Conservation (phyloP, 2,797 vertebrate genomes). For the Sphenodon punctatus region DNA sequence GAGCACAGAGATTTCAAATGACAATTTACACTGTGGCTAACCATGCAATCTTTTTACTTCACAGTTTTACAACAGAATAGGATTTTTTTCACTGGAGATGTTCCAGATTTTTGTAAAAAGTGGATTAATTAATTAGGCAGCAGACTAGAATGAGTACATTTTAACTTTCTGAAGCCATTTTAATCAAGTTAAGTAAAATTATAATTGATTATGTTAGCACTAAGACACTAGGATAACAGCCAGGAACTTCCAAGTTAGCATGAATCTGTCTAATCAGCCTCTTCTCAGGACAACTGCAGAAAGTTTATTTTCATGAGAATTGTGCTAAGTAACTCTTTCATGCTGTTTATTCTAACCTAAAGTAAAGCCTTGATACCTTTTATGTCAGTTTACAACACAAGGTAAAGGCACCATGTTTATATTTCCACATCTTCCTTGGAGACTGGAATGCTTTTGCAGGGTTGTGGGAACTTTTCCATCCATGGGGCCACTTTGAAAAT, state of each 20-base stretch:
- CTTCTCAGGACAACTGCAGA: not conserved
- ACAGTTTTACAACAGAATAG: not conserved
- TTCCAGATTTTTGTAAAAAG: not conserved
- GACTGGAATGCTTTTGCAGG: too few species aligned
- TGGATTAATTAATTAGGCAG: constrained; percentile 1
- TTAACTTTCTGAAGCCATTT: not conserved
- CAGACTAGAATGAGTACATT: not conserved
- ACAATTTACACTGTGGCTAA: not conserved
- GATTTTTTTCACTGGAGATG: not conserved
- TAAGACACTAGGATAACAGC: not conserved
- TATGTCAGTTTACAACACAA: not conserved
- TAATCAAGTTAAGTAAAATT: constrained; percentile 19
- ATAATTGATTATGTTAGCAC: not conserved
- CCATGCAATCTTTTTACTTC: not conserved
- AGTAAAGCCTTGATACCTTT: not conserved
- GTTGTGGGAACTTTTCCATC: too few species aligned
- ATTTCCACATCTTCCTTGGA: not conserved
- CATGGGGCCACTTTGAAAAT: too few species aligned
- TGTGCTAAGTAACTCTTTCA: not conserved
- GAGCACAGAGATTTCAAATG: too few species aligned
- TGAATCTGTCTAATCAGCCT: not conserved
- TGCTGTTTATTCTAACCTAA: not conserved
- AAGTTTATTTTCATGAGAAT: not conserved
- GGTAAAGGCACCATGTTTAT: not conserved
- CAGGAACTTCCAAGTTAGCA: not conserved